These are phyloP conservation scores for Protonibea diacanthus DNA, from an alignment of 2,797 vertebrate species.

Conservation along the genomic window DNA sequence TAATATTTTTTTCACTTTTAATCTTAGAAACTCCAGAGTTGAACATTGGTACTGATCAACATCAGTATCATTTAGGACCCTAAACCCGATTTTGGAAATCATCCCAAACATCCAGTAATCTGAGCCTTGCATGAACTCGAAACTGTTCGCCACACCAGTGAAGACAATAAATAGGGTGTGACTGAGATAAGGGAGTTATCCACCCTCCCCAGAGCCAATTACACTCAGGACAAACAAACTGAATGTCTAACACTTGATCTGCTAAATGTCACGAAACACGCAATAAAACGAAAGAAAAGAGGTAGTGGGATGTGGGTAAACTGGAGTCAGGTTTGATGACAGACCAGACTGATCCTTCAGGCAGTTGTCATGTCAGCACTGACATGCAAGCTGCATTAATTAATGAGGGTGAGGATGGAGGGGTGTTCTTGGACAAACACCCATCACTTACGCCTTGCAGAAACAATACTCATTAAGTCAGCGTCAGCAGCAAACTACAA, in stretches of 20 bases:
- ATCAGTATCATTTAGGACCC: neutral
- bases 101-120: conserved; percentile 7
- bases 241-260: neutral
- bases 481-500: conserved; percentile 10
- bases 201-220: neutral
- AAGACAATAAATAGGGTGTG: neutral
- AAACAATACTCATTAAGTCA: conserved; percentile 4
- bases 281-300: neutral
- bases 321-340: conserved; percentile 5
- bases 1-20: neutral
- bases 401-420: neutral
- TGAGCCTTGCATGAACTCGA: conserved; percentile 1
- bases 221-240: conserved; percentile 25
- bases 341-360: conserved; percentile 1
- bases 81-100: conserved; percentile 2
- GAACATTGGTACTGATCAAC: no score
- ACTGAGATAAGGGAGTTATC: conserved; percentile 13
- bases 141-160: neutral
- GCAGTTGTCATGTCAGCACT: conserved; percentile 7
- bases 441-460: neutral
- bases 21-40: neutral
- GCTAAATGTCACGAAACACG: conserved; percentile 8
- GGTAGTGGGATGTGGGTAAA: neutral
- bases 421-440: no score
- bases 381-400: neutral